Conservation (phyloP, 2,888 invertebrate species). For the Sinohyriopsis cumingii region DNA sequence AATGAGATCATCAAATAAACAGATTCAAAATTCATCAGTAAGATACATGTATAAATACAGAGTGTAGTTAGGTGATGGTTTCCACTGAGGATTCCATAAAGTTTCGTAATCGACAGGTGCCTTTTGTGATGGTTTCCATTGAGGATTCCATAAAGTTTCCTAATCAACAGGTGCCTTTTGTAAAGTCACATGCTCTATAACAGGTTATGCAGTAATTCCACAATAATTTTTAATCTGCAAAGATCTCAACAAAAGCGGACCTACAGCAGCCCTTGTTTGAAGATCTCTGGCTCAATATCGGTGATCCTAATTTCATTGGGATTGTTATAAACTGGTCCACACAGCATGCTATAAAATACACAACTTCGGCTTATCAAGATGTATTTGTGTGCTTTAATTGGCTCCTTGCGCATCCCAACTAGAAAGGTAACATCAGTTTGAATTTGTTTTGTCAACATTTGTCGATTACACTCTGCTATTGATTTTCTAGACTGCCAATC, state of each 20-base stretch:
- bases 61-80: too few relatives aligned
- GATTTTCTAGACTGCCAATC: slow-evolving; percentile 45
- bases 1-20: too few relatives aligned
- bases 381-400: slow-evolving; percentile 41
- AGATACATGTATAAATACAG: too few relatives aligned
- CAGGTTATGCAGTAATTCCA: too few relatives aligned
- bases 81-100: too few relatives aligned
- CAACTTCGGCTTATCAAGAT: slow-evolving; percentile 46
- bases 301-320: slow-evolving; percentile 32
- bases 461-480: slow-evolving; percentile 35
- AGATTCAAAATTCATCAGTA: too few relatives aligned
- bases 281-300: slow-evolving; percentile 39
- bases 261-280: slow-evolving; percentile 41
- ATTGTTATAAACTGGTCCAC: slow-evolving; percentile 26
- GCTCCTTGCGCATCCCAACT: slow-evolving; percentile 24
- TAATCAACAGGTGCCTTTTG: too few relatives aligned
- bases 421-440: slow-evolving; percentile 43
- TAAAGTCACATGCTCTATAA: too few relatives aligned
- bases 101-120: too few relatives aligned
- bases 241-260: slow-evolving; percentile 6
- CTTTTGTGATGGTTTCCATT: too few relatives aligned
- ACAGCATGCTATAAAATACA: slow-evolving; percentile 47
- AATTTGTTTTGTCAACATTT: slow-evolving; percentile 39
- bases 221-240: too few relatives aligned
- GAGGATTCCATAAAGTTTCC: too few relatives aligned